These are phyloP conservation scores for Gulo gulo DNA, from an alignment of 2,113 vertebrate genomes.

Conservation along the genomic window DNA sequence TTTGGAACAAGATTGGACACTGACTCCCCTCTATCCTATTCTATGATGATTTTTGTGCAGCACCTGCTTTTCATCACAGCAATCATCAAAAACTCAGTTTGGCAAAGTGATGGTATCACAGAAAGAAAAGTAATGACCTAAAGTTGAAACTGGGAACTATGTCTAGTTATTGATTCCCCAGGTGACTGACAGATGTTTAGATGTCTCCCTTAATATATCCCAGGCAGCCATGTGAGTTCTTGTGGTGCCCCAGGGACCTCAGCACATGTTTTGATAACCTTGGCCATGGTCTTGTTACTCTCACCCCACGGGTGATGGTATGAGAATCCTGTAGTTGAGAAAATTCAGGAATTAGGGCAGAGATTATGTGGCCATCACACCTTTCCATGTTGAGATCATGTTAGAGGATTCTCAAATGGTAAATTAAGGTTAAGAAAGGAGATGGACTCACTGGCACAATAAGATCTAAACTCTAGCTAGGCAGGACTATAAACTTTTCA, in stretches of 20 bases:
- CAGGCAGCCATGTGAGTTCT: too few species aligned
- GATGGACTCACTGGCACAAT: background rate
- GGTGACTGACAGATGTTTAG: background rate
- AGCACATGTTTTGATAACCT: background rate
- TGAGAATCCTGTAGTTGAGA: background rate
- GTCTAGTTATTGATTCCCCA: background rate
- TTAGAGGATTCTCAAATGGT: background rate
- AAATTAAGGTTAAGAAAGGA: background rate
- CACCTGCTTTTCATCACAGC: background rate
- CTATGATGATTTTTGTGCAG: background rate
- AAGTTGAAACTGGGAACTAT: background rate
- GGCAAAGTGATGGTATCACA: background rate
- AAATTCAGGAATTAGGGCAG: background rate
- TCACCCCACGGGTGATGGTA: fast-evolving
- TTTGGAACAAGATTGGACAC: background rate
- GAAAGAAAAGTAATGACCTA: background rate
- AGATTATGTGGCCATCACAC: background rate
- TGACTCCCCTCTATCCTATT: background rate
- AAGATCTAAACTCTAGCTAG: background rate
- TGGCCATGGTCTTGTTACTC: background rate
- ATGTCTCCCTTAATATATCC: background rate
- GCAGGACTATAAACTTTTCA: background rate
- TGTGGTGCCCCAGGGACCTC: background rate
- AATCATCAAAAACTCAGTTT: background rate
- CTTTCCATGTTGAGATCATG: background rate